phyloP scores from a whole-genome alignment of 2,797 vertebrate genomes.

The Lacerta viridis region DNA sequence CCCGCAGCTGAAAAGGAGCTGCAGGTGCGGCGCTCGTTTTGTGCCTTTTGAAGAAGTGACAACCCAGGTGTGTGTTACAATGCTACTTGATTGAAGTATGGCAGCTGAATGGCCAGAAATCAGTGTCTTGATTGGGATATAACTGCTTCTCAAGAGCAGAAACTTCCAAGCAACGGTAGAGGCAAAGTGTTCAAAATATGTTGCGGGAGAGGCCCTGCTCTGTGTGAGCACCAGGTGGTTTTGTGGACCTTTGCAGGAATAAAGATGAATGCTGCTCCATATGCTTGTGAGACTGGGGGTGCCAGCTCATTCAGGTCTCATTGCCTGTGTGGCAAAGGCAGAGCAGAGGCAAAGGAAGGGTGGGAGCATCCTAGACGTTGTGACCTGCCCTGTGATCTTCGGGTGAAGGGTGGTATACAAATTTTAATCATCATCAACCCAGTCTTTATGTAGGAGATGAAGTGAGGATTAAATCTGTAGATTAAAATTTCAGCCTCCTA shows the following conservation, averaged over 20 bases:
- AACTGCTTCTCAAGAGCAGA: background rate
- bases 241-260: background rate
- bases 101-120: conserved; percentile 7
- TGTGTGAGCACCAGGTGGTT: background rate
- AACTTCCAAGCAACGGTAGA: background rate
- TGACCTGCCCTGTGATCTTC: too few relatives aligned
- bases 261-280: background rate
- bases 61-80: background rate
- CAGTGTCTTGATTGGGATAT: background rate
- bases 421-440: too few relatives aligned
- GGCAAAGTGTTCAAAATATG: background rate
- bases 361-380: background rate
- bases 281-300: background rate
- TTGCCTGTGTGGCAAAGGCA: background rate
- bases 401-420: too few relatives aligned
- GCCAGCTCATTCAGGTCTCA: background rate
- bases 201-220: background rate
- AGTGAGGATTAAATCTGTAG: too few relatives aligned
- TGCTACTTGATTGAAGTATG: conserved; percentile 14
- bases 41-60: background rate
- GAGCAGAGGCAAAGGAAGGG: too few relatives aligned
- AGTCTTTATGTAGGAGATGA: too few relatives aligned
- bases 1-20: background rate
- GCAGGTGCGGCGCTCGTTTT: background rate
- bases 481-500: too few relatives aligned